Evolutionary conservation across 1,140 invertebrate species (phyloP).

Genomic region (Platorchestia sp.): DNA sequence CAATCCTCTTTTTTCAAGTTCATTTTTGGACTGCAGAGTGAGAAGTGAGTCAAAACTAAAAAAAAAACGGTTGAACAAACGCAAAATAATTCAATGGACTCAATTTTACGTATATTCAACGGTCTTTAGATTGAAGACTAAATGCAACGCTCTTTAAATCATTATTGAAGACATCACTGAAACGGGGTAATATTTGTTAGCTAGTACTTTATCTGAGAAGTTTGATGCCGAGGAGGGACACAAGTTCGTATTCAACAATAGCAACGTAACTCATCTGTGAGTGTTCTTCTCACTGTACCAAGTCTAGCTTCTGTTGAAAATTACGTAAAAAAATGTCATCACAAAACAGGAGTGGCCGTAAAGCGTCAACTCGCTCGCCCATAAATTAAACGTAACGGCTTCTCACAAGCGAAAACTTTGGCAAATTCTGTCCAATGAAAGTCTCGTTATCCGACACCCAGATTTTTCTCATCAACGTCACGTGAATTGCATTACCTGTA

Average conservation of each 20-base stretch:
- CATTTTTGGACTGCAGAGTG: too few species aligned
- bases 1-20: too few species aligned
- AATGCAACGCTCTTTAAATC: not conserved
- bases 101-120: not conserved
- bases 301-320: not conserved
- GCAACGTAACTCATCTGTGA: too few species aligned
- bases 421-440: not conserved
- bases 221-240: not conserved
- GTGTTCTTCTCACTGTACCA: not conserved
- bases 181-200: not conserved
- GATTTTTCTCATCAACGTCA: not conserved
- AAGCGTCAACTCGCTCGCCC: not conserved
- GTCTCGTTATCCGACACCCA: not conserved
- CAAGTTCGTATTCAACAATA: too few species aligned
- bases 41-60: too few species aligned
- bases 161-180: not conserved
- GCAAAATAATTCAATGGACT: too few species aligned
- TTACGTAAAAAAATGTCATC: not conserved
- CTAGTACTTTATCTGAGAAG: not conserved
- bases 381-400: not conserved
- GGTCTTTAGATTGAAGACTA: not conserved
- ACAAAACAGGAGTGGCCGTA: not conserved
- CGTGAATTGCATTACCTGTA: not conserved
- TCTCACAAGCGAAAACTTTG: not conserved
- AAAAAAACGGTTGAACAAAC: too few species aligned